Base-by-base conservation (phyloP, 2,113 vertebrate species). In the Cyanocitta stelleri region DNA sequence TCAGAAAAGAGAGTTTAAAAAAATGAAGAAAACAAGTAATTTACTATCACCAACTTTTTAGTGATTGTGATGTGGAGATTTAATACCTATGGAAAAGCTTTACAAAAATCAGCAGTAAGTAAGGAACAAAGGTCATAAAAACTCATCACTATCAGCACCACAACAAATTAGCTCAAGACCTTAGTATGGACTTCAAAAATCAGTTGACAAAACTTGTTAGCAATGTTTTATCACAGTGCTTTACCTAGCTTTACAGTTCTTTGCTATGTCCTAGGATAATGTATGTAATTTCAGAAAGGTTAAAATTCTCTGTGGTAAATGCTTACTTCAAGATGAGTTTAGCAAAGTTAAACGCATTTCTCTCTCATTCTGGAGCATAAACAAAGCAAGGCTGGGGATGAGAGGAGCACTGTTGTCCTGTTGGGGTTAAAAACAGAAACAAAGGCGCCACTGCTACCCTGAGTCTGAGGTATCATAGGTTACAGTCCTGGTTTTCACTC, bases 381-480 rank as follows among this genome's bases (percentile, higher is more conserved):
- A 27, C 23, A 73, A 76, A 73, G 30, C 54, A 21, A 20, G 37
- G 54, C 30, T 64, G 62, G 20, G 54, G 23, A 88, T 26, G 7
- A 62, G 26, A 54, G 16, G 8, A 80, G 14, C 13, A 7, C 1
- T 59, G 17, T 5, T 35, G 6, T 46, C 39, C 11, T 46, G 7
- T 2, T 41, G 26, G 5, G 11, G 11, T 72, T 76, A 63, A 67
- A 87, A 82, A 33, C 7, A 49, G 56, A 46, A 74, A 73, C 1
- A 1, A 48, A 63, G 32, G 29, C 16, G n/a, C 56, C 46, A 10
- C 8, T 58, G 11, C 21, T 33, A 7, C 43, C 3, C 0, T 15
- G 10, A n/a, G 9, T 26, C 48, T 46, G 49, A 52, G 76, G 32
- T 1, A 0, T 13, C 44, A 13, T 6, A 17, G 11, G 13, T 37